Evolutionary conservation across 2,797 vertebrate species (phyloP).

Genomic region (Carcharodon carcharias): DNA sequence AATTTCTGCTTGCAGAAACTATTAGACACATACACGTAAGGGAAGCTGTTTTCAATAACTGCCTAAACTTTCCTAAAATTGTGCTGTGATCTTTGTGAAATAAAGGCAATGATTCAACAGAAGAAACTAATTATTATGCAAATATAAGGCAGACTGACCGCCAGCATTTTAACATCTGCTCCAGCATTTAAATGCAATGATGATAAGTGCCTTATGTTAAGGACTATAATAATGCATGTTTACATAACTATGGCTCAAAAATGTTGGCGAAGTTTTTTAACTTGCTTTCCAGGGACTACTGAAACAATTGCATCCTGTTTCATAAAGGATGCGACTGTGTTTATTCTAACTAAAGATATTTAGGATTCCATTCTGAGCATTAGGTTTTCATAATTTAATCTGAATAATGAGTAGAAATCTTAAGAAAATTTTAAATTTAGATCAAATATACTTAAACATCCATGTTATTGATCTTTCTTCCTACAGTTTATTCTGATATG

Average conservation of each 20-base stretch:
- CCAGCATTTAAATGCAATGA: not conserved
- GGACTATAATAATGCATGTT: not conserved
- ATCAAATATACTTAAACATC: not conserved
- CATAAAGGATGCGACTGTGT: not conserved
- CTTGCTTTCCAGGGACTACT: not conserved
- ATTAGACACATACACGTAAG: not conserved
- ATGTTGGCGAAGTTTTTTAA: not conserved
- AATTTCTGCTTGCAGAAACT: not conserved
- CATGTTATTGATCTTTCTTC: not conserved
- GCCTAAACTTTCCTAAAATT: not conserved
- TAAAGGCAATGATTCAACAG: not conserved
- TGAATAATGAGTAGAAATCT: not conserved
- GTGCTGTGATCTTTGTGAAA: not conserved
- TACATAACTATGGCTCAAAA: not conserved
- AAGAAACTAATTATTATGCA: not conserved
- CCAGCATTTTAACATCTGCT: not conserved
- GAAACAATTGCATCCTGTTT: not conserved
- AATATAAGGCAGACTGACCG: not conserved
- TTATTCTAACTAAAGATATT: not conserved
- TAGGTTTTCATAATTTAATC: not conserved
- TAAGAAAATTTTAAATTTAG: not conserved
- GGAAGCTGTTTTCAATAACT: not conserved
- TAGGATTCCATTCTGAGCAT: not conserved
- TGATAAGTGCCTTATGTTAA: not conserved
- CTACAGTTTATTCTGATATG: not conserved